A percentile compares a stretch with the other conserved stretches of the same genome.
phyloP scores from a whole-genome alignment of 2,888 invertebrate genomes.

The Tortrix viridana region DNA sequence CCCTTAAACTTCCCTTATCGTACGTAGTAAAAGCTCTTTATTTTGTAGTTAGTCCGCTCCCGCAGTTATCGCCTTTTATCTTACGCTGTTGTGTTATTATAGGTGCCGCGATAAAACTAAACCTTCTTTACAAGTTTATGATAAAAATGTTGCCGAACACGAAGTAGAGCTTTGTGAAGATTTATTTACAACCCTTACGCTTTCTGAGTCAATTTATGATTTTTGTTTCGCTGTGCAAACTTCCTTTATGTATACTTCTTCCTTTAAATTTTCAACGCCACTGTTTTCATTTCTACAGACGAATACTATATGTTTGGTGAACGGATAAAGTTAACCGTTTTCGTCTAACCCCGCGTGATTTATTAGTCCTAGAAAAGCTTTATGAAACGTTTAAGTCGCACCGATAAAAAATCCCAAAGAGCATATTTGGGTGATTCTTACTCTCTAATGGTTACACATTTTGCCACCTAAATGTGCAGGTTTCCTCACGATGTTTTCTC shows the following conservation, averaged over 20 bases:
- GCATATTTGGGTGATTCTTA: too few species aligned
- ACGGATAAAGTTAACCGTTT: too few species aligned
- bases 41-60: conserved; percentile 77
- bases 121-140: conserved; percentile 43
- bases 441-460: too few species aligned
- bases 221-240: conserved; percentile 9
- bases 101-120: conserved; percentile 40
- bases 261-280: too few species aligned
- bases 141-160: conserved; percentile 41
- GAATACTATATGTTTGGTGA: too few species aligned
- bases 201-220: conserved; percentile 28
- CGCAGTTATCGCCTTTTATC: conserved; percentile 76
- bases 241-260: not conserved
- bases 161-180: conserved; percentile 22
- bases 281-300: too few species aligned
- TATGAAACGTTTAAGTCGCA: too few species aligned
- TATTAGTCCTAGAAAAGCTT: too few species aligned
- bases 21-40: conserved; percentile 80
- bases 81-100: conserved; percentile 52
- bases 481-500: too few species aligned
- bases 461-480: too few species aligned
- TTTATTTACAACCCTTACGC: conserved; percentile 31
- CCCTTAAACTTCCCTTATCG: conserved; percentile 82
- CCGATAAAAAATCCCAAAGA: too few species aligned
- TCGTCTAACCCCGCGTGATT: too few species aligned